These are phyloP conservation scores for Synanceia verrucosa DNA, from an alignment of 2,797 vertebrate genomes.

Conservation along the genomic window DNA sequence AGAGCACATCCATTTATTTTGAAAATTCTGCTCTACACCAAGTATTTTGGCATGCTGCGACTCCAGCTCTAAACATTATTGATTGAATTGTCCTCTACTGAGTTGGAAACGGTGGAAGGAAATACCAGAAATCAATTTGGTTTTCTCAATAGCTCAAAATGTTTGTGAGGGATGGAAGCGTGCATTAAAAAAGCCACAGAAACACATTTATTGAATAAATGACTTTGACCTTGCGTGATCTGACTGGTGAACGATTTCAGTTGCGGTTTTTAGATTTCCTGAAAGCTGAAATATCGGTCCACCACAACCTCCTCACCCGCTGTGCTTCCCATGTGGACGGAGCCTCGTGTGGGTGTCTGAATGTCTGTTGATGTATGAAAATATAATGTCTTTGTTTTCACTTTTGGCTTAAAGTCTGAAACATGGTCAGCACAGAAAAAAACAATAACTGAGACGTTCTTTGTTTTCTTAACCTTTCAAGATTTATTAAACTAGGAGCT, in stretches of 20 bases:
- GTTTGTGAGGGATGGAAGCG: conserved; percentile 3
- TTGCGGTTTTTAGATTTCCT: conserved; percentile 64
- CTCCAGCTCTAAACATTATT: not conserved
- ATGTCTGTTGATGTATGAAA: not conserved
- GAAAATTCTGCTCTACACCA: not conserved
- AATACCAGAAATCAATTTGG: conserved; percentile 31
- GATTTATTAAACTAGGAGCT: not conserved
- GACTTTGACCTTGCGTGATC: conserved; percentile 27
- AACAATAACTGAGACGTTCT: not conserved
- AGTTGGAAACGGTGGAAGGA: conserved; percentile 40
- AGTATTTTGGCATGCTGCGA: conserved; percentile 15
- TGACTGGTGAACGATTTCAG: conserved; percentile 14
- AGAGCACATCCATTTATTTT: not conserved
- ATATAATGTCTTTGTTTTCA: conserved; percentile 29
- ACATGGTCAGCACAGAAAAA: not conserved
- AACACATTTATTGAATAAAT: conserved; percentile 26
- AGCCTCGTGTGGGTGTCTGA: conserved; percentile 25
- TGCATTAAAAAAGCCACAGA: not conserved
- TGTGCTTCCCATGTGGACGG: conserved; percentile 27
- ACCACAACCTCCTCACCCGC: conserved; percentile 42
- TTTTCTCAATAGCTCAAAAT: conserved; percentile 17
- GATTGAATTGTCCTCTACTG: conserved; percentile 14
- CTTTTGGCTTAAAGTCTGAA: conserved; percentile 22
- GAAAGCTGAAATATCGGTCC: conserved; percentile 29
- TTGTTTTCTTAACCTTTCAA: not conserved